Evolutionary conservation across 53 echinoderm and acorn worm genomes (phyloP), one percentile per base, ranked within the genome.

Genomic region (Echinarachnius parma): DNA sequence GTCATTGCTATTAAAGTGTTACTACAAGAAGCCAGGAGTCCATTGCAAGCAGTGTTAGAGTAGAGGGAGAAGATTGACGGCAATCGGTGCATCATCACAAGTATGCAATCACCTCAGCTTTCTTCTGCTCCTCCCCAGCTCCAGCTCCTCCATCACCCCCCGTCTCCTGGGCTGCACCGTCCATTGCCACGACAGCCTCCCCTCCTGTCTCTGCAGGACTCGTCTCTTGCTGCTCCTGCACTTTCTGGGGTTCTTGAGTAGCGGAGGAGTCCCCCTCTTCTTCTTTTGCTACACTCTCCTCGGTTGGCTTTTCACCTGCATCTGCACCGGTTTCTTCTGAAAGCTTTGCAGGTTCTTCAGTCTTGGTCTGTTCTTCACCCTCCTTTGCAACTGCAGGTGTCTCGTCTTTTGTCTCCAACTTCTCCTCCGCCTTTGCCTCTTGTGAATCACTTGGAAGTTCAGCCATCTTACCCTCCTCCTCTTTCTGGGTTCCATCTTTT

Each of bases 91-190:
- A 39, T n/a, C 42, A 39, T 13, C 13, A 13, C 42, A 39, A 39
- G 42, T n/a, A n/a, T 68, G 68, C 68, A 49, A 33, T 68, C 68
- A 68, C 68, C 68, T 68, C 68, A 31, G 48, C 52, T 34, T 34
- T 33, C 52, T 65, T 65, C 46, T 65, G 65, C 28, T 48, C 69
- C 49, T 69, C n/a, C n/a, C n/a, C n/a, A n/a, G n/a, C n/a, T n/a
- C n/a, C n/a, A n/a, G n/a, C n/a, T n/a, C 57, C 30, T 53, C 34
- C 19, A 18, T 9, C 34, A 50, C 69, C 3, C 9, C 20, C 34
- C 30, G 15, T 52, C 53, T 52, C 69, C 1, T 16, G 24, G 57
- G 28, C 46, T 34, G 59, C 65, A 27, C 59, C 50, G 31, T 75
- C 81, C 22, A 61, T 67, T 27, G 65, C 45, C 31, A 48, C 33